phyloP scores from a whole-genome alignment of 2,888 invertebrate species.

The Monoplex corrugatus region DNA sequence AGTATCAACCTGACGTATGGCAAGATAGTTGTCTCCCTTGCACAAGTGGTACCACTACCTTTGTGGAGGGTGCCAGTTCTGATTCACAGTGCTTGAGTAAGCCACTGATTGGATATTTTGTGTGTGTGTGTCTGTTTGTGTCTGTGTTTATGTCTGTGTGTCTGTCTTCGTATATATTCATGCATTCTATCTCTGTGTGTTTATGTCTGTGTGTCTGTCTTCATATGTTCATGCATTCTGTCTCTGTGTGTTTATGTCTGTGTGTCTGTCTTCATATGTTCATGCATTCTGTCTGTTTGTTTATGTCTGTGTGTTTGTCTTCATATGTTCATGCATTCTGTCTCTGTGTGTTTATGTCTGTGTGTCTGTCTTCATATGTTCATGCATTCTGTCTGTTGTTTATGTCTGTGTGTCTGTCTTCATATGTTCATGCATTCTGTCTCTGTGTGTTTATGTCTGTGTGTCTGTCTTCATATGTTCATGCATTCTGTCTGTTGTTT shows the following conservation, averaged over 20 bases:
- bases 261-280: neutral
- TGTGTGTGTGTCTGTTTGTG: neutral
- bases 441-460: too few relatives aligned
- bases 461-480: neutral
- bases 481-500: neutral
- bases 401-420: too few relatives aligned
- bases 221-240: neutral
- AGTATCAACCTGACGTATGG: slow-evolving; percentile 70
- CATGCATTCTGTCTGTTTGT: neutral
- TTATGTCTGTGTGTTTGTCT: neutral
- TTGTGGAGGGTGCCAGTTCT: slow-evolving; percentile 38
- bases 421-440: too few relatives aligned
- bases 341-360: neutral
- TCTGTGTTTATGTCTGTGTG: neutral
- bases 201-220: neutral
- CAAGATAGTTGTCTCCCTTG: slow-evolving; percentile 90
- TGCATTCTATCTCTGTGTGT: neutral
- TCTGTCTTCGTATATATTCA: too few relatives aligned
- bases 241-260: neutral
- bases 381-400: too few relatives aligned
- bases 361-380: too few relatives aligned
- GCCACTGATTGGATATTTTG: neutral
- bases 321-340: neutral
- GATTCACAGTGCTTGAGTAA: neutral
- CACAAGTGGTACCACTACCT: slow-evolving; percentile 49